Base-by-base conservation (phyloP, 1,140 invertebrate species). In the Bilobella aurantiaca region DNA sequence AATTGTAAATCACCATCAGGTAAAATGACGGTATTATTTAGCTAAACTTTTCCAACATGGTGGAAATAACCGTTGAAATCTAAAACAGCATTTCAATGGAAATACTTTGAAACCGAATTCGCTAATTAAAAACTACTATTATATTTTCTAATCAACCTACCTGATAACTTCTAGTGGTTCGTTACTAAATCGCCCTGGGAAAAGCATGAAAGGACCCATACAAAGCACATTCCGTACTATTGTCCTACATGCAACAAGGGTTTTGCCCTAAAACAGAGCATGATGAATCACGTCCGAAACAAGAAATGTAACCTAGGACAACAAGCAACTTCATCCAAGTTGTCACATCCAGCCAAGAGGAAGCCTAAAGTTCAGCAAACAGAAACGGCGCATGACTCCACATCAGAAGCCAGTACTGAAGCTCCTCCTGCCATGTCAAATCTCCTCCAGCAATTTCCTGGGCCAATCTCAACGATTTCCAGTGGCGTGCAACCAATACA, bases 191-290 rank as follows among this genome's bases (percentile, higher is more conserved):
- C 49, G 23, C 49, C 49, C 25, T 53, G 49, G 49, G 21, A 18
- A 12, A 53, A 53, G 21, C 49, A 53, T 23, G 49, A 53, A 23
- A 8, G 49, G 49, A 53, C 49, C 23, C 49, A 53, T 53, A 53
- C 49, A 5, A 53, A 53, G 49, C 14, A 53, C 21, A 53, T 53
- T 23, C 49, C 49, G 14, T 53, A 53, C 49, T 23, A 16, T 23
- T 53, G 49, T 23, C 49, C 49, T 5, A 53, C 8, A 5, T 53
- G 49, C 23, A 53, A 53, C 49, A 53, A 53, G 25, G 49, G 49
- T 5, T 53, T 53, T 53, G 49, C 49, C 23, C 49, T 53, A 12
- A 53, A 53, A 23, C 49, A 53, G 23, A 53, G 49, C 49, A 53
- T 53, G 49, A 53, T 23, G 49, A 53, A 23, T 53, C 49, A 53